Conservation (phyloP, 92 coral and sea anemone genomes). For the Heliopora coerulea region DNA sequence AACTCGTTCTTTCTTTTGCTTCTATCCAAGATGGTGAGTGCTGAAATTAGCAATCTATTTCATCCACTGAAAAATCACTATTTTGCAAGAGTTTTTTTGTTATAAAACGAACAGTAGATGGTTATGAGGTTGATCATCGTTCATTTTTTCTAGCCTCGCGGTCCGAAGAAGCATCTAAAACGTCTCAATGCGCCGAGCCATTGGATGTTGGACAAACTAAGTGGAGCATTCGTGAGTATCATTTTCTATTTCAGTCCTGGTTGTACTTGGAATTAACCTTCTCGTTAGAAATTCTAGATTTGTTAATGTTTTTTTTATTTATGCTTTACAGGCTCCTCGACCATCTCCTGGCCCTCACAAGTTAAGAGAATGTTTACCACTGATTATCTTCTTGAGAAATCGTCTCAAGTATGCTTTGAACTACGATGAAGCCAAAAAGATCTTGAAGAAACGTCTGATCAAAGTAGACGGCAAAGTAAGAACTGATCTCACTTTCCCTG, state of each 20-base stretch:
- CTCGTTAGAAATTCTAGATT: background rate
- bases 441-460: constrained; percentile 86
- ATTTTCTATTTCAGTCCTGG: no score
- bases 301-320: background rate
- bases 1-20: constrained; percentile 41
- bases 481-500: constrained; percentile 90
- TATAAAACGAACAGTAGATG: constrained; percentile 10
- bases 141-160: constrained; percentile 97
- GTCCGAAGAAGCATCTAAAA: constrained; percentile 99
- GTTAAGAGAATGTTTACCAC: constrained; percentile 90
- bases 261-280: background rate
- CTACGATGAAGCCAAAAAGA: constrained; percentile 90
- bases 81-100: constrained; percentile 1
- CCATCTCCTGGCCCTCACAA: constrained; percentile 99
- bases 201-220: constrained; percentile 99
- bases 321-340: constrained; percentile 85
- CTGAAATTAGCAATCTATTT: constrained; percentile 41
- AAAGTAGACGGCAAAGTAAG: constrained; percentile 98
- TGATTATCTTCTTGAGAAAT: constrained; percentile 88
- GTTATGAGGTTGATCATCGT: constrained; percentile 46
- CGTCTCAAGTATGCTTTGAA: constrained; percentile 96
- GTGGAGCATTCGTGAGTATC: constrained; percentile 97
- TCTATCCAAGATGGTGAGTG: constrained; percentile 41
- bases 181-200: constrained; percentile 99
- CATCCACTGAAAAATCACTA: constrained; percentile 24